A percentile compares a stretch with the other conserved stretches of the same genome.
Conservation (phyloP, 2,888 invertebrate species). For the Ypsolopha sequella region DNA sequence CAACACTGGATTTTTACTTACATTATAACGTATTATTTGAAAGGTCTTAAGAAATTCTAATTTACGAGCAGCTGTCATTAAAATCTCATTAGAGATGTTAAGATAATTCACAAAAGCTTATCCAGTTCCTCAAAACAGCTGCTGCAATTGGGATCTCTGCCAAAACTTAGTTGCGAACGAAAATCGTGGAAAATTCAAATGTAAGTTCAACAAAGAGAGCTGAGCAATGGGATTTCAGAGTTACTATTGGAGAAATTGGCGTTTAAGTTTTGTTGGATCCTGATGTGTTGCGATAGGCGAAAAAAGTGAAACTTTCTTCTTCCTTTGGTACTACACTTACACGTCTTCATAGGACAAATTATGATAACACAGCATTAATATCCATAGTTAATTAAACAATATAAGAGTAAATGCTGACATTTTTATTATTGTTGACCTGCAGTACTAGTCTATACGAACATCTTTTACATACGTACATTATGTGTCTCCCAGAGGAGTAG, state of each 20-base stretch:
- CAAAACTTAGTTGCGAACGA: conserved; percentile 35
- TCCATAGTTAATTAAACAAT: too few species aligned
- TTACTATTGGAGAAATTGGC: not conserved
- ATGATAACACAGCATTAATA: too few species aligned
- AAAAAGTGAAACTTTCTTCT: not conserved
- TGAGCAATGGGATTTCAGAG: not conserved
- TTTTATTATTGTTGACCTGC: too few species aligned
- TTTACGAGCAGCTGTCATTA: conserved; percentile 8
- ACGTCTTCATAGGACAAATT: too few species aligned
- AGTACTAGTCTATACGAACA: too few species aligned
- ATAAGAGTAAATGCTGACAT: too few species aligned
- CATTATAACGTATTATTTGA: too few species aligned
- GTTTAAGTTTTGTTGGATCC: not conserved
- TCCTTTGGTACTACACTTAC: not conserved
- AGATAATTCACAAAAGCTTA: conserved; percentile 29
- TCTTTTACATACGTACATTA: too few species aligned
- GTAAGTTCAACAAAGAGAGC: conserved; percentile 17
- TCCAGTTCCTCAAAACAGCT: conserved; percentile 39
- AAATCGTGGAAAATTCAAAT: conserved; percentile 31
- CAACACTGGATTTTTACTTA: too few species aligned
- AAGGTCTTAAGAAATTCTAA: too few species aligned
- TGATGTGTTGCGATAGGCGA: not conserved
- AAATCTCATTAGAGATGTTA: conserved; percentile 21
- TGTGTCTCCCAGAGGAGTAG: too few species aligned
- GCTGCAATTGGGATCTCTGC: conserved; percentile 47